Conservation (phyloP, 2,888 invertebrate genomes). For the Andricus curvator region DNA sequence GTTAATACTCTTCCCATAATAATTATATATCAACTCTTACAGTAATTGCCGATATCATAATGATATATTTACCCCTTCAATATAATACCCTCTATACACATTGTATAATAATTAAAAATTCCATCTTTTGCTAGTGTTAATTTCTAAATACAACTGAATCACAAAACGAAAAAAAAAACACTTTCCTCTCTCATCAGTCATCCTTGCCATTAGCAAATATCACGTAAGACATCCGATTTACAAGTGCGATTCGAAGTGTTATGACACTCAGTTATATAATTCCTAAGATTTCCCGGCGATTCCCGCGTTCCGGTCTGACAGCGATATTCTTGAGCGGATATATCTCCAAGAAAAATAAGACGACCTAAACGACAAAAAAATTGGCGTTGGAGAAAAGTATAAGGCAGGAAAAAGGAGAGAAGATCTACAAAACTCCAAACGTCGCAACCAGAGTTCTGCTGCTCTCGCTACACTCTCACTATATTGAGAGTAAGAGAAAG, state of each 20-base stretch:
- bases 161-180: background rate
- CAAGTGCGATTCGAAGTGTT: background rate
- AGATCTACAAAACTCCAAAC: slow-evolving; percentile 33
- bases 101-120: background rate
- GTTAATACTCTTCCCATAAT: background rate
- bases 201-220: background rate
- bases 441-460: background rate
- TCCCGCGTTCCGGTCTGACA: background rate
- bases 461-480: background rate
- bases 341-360: slow-evolving; percentile 4
- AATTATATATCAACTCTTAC: background rate
- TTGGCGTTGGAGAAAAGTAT: slow-evolving; percentile 4
- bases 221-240: background rate
- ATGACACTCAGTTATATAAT: slow-evolving; percentile 1
- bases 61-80: background rate
- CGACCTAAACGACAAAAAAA: background rate
- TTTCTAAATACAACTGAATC: background rate
- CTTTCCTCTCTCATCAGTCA: background rate
- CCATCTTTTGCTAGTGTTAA: no score
- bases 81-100: background rate
- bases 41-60: background rate
- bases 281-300: background rate
- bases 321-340: background rate
- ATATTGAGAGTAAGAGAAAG: background rate
- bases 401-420: slow-evolving; percentile 18